phyloP scores from a whole-genome alignment of 1,140 invertebrate species.

The Plodia interpunctella region DNA sequence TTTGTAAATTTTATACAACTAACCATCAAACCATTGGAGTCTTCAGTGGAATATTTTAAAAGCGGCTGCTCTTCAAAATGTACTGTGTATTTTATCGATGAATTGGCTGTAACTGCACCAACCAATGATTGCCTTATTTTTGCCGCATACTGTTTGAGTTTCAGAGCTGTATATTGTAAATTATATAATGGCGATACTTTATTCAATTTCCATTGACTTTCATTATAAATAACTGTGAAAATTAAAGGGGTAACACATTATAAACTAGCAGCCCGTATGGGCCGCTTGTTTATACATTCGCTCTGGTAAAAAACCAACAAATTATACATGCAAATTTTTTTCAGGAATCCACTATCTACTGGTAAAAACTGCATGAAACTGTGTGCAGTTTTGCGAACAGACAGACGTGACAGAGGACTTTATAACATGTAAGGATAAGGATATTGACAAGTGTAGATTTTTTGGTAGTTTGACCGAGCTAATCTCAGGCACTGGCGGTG shows the following conservation, averaged over 20 bases:
- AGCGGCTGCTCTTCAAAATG: slow-evolving; percentile 45
- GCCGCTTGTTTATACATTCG: no score
- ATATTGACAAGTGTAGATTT: no score
- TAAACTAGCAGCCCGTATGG: no score
- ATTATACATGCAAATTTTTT: background rate
- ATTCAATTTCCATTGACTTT: slow-evolving; percentile 54
- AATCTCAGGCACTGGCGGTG: no score
- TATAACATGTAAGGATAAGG: no score
- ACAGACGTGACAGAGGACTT: no score
- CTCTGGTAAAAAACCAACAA: slow-evolving; percentile 3
- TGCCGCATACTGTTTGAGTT: slow-evolving; percentile 67
- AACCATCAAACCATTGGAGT: slow-evolving; percentile 57
- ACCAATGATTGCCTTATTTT: slow-evolving; percentile 62
- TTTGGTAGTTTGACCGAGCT: no score
- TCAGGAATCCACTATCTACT: no score
- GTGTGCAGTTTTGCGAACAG: no score
- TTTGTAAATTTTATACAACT: no score
- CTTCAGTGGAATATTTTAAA: slow-evolving; percentile 61
- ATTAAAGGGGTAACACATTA: slow-evolving; percentile 7
- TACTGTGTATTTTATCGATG: slow-evolving; percentile 45
- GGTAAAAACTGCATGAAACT: no score
- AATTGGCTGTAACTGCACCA: slow-evolving; percentile 34
- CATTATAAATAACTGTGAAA: slow-evolving; percentile 65
- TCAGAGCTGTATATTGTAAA: slow-evolving; percentile 52
- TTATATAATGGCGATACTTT: slow-evolving; percentile 64